Evolutionary conservation across 2,888 invertebrate genomes (phyloP).

Genomic region (Sinohyriopsis cumingii): DNA sequence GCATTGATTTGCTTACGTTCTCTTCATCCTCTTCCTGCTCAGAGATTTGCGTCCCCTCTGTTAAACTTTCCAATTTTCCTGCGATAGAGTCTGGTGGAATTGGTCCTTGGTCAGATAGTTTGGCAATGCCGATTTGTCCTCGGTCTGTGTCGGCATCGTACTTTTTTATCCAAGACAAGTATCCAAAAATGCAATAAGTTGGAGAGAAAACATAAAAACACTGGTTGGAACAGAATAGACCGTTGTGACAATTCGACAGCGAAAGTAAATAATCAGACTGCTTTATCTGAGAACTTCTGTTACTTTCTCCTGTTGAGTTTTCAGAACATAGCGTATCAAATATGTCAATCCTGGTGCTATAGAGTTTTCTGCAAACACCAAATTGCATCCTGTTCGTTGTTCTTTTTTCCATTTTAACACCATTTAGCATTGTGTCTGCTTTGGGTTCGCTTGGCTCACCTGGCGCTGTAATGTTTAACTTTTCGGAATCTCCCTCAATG

Average conservation of each 20-base stretch:
- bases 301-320: background rate
- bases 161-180: background rate
- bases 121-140: background rate
- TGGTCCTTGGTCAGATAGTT: too few relatives aligned
- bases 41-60: too few relatives aligned
- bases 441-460: background rate
- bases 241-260: background rate
- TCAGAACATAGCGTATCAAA: background rate
- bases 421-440: background rate
- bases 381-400: too few relatives aligned
- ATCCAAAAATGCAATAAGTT: conserved; percentile 8
- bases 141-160: background rate
- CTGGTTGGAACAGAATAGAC: conserved; percentile 5
- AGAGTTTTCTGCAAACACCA: background rate
- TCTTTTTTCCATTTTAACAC: too few relatives aligned
- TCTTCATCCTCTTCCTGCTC: background rate
- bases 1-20: background rate
- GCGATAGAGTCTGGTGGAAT: too few relatives aligned
- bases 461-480: background rate
- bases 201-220: conserved; percentile 8
- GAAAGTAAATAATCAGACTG: background rate
- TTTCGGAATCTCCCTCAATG: too few relatives aligned
- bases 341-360: background rate
- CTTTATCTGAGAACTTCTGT: background rate
- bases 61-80: too few relatives aligned